Evolutionary conservation across 2,888 invertebrate genomes (phyloP), one percentile per base, ranked within the genome.

Genomic region (Heteromurus nitidus): DNA sequence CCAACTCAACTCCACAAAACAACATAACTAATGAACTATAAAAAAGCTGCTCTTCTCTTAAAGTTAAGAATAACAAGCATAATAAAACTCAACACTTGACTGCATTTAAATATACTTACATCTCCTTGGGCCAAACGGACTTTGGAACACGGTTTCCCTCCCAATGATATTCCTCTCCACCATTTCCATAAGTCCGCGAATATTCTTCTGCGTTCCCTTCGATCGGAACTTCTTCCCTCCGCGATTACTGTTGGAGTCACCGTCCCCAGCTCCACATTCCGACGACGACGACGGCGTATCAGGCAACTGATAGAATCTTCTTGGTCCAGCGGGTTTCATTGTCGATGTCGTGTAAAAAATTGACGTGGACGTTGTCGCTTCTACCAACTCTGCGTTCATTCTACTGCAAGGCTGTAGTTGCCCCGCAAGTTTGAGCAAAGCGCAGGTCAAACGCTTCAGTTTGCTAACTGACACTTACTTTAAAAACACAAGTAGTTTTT

Each of bases 131-230:
- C 95, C 95, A 88, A 93, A 96, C 13, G 96, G 96, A 70, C 95
- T 95, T 87, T 93, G 92, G 89, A 95, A 95, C 26, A 93, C 93
- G 87, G 93, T 93, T 87, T 93, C 93, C 89, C 93, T 94, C 75
- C 95, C 95, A 88, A 95, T 93, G 85, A 95, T 91, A 89, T 93
- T 95, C 85, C 94, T 93, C 88, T 95, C 94, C 85, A 96, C 94
- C 88, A 94, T 95, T 88, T 93, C 93, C 86, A 95, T 91, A 86
- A 95, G 90, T 89, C 94, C 94, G 60, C 91, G 91, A 31, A 92
- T 91, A 88, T 94, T 94, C 88, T 84, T 86, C 62, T 86, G 80
- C 1, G 82, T 70, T 9, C 81, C 83, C 42, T 85, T 86, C 11
- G 87, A 85, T 9, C 85, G 82, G 64, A 84, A 85, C 65, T 85